These are phyloP conservation scores for Paracanthobrama guichenoti DNA, from an alignment of 2,113 vertebrate genomes.

Conservation along the genomic window DNA sequence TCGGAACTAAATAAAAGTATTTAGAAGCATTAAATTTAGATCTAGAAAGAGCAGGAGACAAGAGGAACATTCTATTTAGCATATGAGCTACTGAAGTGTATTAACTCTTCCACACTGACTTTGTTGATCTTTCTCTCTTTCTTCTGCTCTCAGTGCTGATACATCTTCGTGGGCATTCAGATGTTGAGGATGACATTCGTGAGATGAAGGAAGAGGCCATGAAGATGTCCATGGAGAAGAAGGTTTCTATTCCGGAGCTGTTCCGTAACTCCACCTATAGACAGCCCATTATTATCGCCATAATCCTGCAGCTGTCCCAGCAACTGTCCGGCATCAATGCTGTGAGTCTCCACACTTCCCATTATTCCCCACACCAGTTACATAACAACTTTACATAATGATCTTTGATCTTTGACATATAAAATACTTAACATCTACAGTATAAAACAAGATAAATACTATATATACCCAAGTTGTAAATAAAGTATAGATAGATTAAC, in stretches of 20 bases:
- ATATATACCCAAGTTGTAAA: too few species aligned
- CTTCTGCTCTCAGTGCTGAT: conserved; percentile 77
- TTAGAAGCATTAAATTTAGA: not conserved
- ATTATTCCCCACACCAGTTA: not conserved
- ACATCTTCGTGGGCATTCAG: conserved; percentile 79
- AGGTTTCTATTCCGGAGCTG: conserved; percentile 84
- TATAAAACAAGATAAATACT: not conserved
- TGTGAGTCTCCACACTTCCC: conserved; percentile 74
- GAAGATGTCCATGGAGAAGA: conserved; percentile 87
- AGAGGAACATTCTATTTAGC: too few species aligned
- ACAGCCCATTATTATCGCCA: conserved; percentile 88
- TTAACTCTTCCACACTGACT: not conserved
- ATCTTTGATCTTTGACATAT: not conserved
- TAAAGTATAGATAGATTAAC: too few species aligned
- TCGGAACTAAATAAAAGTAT: not conserved
- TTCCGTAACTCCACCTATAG: conserved; percentile 84
- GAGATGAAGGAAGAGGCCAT: conserved; percentile 93
- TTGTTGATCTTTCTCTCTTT: not conserved
- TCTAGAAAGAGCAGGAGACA: not conserved
- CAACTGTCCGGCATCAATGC: conserved; percentile 97
- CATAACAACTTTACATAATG: too few species aligned
- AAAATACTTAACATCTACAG: not conserved
- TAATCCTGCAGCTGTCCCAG: conserved; percentile 94
- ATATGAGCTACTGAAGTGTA: not conserved
- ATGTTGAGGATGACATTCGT: conserved; percentile 83